These are phyloP conservation scores for Epicampocera succincta DNA, from an alignment of 2,888 invertebrate genomes.

Conservation along the genomic window DNA sequence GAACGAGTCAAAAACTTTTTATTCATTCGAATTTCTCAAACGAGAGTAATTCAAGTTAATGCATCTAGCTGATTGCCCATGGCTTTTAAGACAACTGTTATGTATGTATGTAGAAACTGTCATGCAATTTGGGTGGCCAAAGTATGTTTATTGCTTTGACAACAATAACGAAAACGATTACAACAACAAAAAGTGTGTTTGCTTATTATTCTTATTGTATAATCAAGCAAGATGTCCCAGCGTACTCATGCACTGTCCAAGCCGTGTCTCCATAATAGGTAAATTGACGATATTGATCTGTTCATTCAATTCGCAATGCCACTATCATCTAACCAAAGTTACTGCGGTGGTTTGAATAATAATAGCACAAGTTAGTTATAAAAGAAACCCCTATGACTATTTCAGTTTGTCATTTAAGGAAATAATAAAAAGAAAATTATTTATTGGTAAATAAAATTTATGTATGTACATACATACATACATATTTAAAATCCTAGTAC, in stretches of 20 bases:
- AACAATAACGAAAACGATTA: constrained; percentile 34
- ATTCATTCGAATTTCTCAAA: constrained; percentile 26
- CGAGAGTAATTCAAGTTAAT: constrained; percentile 38
- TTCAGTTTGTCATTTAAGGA: constrained; percentile 32
- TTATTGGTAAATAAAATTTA: constrained; percentile 54
- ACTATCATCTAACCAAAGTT: constrained; percentile 40
- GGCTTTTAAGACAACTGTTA: constrained; percentile 44
- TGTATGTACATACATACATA: constrained; percentile 18
- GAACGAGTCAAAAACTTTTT: constrained; percentile 17
- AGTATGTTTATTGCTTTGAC: constrained; percentile 52
- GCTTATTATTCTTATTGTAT: constrained; percentile 40
- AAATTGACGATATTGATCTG: constrained; percentile 63
- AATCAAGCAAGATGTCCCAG: constrained; percentile 21
- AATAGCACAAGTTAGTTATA: constrained; percentile 44
- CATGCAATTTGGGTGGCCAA: constrained; percentile 59
- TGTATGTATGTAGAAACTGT: constrained; percentile 40
- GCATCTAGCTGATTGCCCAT: constrained; percentile 9
- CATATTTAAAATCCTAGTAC: not conserved
- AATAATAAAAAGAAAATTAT: constrained; percentile 60
- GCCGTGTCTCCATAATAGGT: constrained; percentile 50
- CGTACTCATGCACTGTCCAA: constrained; percentile 15
- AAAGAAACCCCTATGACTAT: constrained; percentile 50
- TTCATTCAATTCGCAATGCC: constrained; percentile 50
- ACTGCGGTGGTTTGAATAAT: constrained; percentile 47
- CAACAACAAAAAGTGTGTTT: constrained; percentile 30